Percentiles rank a stretch among this genome's conserved stretches.
phyloP scores from a whole-genome alignment of 92 coral and sea anemone genomes.

The Palythoa grandiflora region DNA sequence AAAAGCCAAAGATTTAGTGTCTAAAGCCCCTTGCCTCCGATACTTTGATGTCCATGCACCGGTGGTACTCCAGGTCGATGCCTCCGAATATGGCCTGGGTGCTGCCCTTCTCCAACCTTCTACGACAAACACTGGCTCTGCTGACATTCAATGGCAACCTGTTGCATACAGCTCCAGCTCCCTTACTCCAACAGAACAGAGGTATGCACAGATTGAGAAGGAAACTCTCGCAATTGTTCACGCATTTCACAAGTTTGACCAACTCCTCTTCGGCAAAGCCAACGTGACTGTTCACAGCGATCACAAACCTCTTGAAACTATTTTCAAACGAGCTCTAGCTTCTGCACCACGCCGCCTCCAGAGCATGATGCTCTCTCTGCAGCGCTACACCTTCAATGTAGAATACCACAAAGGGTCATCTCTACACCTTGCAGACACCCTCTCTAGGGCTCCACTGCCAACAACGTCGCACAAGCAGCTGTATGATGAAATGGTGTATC shows the following conservation, averaged over 20 bases:
- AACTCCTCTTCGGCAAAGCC: conserved; percentile 65
- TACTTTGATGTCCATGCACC: conserved; percentile 63
- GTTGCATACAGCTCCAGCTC: conserved; percentile 74
- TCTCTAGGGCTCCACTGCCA: conserved; percentile 63
- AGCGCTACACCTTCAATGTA: conserved; percentile 70
- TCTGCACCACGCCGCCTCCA: conserved; percentile 74
- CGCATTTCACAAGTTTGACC: conserved; percentile 71
- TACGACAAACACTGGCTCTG: conserved; percentile 23
- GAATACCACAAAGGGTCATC: conserved; percentile 72
- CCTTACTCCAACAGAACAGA: conserved; percentile 70
- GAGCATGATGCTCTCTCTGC: conserved; percentile 71
- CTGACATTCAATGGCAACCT: conserved; percentile 65
- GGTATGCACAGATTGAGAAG: conserved; percentile 72
- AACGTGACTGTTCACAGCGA: conserved; percentile 74
- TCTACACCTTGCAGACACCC: conserved; percentile 59
- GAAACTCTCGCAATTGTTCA: conserved; percentile 63
- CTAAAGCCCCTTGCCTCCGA: conserved; percentile 64
- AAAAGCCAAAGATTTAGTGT: conserved; percentile 65
- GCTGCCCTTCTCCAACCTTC: conserved; percentile 68
- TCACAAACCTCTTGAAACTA: conserved; percentile 62
- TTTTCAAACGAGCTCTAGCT: conserved; percentile 62
- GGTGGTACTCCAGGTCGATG: conserved; percentile 66
- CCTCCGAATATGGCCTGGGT: conserved; percentile 65
- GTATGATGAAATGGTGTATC: conserved; percentile 59
- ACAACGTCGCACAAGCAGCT: conserved; percentile 53